Evolutionary conservation across 2,888 invertebrate genomes (phyloP).

Genomic region (Trissolcus japonicus): DNA sequence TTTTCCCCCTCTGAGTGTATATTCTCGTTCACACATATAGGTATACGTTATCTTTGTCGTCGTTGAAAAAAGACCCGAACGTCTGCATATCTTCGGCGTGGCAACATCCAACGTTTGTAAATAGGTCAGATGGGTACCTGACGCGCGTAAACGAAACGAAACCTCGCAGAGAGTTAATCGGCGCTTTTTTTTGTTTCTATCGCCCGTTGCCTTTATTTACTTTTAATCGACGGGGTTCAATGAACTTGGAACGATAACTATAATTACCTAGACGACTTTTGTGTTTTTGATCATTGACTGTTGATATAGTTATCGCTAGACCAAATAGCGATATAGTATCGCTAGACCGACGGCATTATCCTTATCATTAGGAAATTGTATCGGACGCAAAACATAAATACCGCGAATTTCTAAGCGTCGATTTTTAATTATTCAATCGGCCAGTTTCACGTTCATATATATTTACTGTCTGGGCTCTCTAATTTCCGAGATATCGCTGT

Average conservation of each 20-base stretch:
- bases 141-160: conserved; percentile 4
- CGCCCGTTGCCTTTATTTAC: conserved; percentile 26
- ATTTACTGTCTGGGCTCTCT: conserved; percentile 69
- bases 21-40: too few species aligned
- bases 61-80: conserved; percentile 26
- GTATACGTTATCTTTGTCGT: conserved; percentile 33
- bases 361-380: conserved; percentile 33
- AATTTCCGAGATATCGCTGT: conserved; percentile 73
- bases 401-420: conserved; percentile 41
- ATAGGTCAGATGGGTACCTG: conserved; percentile 47
- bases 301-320: too few species aligned
- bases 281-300: not conserved
- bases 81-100: conserved; percentile 25
- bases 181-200: not conserved
- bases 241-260: conserved; percentile 45
- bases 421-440: conserved; percentile 57
- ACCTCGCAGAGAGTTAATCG: not conserved
- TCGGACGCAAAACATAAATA: conserved; percentile 30
- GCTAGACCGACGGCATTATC: not conserved
- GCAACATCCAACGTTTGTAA: conserved; percentile 26
- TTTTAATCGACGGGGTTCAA: conserved; percentile 38
- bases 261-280: conserved; percentile 45
- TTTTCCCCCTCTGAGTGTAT: too few species aligned
- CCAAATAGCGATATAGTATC: too few species aligned
- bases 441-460: conserved; percentile 58